Percentiles rank a stretch among this genome's conserved stretches.
phyloP scores from a whole-genome alignment of 1,140 invertebrate species.

The Neodiprion pinetum region DNA sequence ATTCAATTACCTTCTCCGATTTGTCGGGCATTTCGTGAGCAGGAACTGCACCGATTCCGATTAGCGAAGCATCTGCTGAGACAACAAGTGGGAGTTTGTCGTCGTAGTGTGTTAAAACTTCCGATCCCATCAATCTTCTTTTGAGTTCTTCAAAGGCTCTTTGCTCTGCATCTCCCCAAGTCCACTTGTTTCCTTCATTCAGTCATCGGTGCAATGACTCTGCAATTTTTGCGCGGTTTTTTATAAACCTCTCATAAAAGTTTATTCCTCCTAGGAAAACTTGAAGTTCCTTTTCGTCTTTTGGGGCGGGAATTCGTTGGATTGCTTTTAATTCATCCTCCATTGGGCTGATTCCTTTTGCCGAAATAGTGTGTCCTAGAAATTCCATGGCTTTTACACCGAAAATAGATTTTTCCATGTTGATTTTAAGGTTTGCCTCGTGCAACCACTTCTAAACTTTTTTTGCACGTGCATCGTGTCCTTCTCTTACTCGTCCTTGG shows the following conservation, averaged over 20 bases:
- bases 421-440: slow-evolving; percentile 41
- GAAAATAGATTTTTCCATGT: slow-evolving; percentile 47
- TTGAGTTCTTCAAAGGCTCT: slow-evolving; percentile 42
- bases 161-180: slow-evolving; percentile 41
- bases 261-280: slow-evolving; percentile 54
- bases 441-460: slow-evolving; percentile 26
- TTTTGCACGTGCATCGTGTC: slow-evolving; percentile 27
- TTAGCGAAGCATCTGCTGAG: slow-evolving; percentile 43
- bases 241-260: slow-evolving; percentile 49
- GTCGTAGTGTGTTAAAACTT: slow-evolving; percentile 43
- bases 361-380: slow-evolving; percentile 45
- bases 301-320: slow-evolving; percentile 43
- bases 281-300: slow-evolving; percentile 46
- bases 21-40: slow-evolving; percentile 39
- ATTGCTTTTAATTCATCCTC: slow-evolving; percentile 48
- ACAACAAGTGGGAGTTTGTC: slow-evolving; percentile 35
- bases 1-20: slow-evolving; percentile 46
- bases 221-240: slow-evolving; percentile 39
- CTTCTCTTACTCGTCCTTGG: slow-evolving; percentile 29
- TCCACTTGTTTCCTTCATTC: slow-evolving; percentile 35
- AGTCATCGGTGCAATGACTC: slow-evolving; percentile 40
- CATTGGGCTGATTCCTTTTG: slow-evolving; percentile 41
- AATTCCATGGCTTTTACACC: slow-evolving; percentile 43
- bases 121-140: slow-evolving; percentile 21
- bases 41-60: slow-evolving; percentile 48